Conservation (phyloP, 2,888 invertebrate species). For the Sarcophaga caerulescens region DNA sequence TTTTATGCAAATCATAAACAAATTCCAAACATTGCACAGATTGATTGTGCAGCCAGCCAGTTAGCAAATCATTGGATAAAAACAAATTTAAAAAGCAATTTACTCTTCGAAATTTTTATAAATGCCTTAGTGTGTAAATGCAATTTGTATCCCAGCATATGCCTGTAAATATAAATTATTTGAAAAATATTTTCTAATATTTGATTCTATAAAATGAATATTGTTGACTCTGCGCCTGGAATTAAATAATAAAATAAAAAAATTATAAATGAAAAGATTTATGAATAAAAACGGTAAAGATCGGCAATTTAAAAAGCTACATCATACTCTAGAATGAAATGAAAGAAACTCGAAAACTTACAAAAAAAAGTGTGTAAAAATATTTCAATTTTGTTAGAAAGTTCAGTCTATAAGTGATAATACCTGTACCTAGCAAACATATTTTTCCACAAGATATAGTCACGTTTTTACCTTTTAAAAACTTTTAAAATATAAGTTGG, state of each 20-base stretch:
- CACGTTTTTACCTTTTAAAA: too few species aligned
- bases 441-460: too few species aligned
- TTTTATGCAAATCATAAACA: conserved; percentile 1
- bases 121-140: background rate
- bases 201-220: background rate
- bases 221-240: background rate
- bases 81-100: conserved; percentile 49
- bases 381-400: background rate
- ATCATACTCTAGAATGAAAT: too few species aligned
- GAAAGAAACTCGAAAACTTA: too few species aligned
- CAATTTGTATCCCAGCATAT: background rate
- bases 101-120: conserved; percentile 25
- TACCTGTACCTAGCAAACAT: too few species aligned
- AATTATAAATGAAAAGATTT: background rate
- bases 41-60: too few species aligned
- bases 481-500: too few species aligned
- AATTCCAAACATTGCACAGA: background rate
- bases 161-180: conserved; percentile 10
- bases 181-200: conserved; percentile 18
- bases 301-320: too few species aligned
- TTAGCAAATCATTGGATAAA: conserved; percentile 33
- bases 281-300: background rate
- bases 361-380: too few species aligned
- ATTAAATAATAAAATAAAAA: background rate
- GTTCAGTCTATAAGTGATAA: background rate